A percentile compares a stretch with the other conserved stretches of the same genome.
phyloP scores from a whole-genome alignment of 1,140 invertebrate species.

The Drosophila subobscura region DNA sequence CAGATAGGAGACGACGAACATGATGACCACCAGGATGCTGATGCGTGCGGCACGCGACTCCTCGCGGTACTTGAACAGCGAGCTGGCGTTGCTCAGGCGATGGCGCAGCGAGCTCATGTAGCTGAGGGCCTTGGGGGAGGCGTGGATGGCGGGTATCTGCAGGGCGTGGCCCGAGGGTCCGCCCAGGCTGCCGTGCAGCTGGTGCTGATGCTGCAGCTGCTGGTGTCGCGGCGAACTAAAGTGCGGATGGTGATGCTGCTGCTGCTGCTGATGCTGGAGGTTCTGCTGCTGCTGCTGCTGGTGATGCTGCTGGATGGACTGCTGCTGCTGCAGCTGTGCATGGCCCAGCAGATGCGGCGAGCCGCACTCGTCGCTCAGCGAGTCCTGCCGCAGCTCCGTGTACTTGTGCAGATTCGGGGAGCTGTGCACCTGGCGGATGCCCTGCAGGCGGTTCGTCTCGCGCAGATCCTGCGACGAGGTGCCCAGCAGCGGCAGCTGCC shows the following conservation, averaged over 20 bases:
- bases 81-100: slow-evolving; percentile 92
- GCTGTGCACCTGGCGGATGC: slow-evolving; percentile 81
- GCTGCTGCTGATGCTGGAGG: slow-evolving; percentile 51
- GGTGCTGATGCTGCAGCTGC: slow-evolving; percentile 1
- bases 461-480: slow-evolving; percentile 72
- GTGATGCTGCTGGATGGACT: slow-evolving; percentile 42
- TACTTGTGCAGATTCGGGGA: slow-evolving; percentile 81
- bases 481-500: slow-evolving; percentile 69
- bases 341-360: slow-evolving; percentile 72
- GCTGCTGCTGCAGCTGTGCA: slow-evolving; percentile 55
- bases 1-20: slow-evolving; percentile 89
- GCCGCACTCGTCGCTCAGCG: slow-evolving; percentile 43
- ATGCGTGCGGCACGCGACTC: slow-evolving; percentile 92
- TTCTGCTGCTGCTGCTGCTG: slow-evolving; percentile 38
- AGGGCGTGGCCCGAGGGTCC: slow-evolving; percentile 52
- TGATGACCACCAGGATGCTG: slow-evolving; percentile 88
- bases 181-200: slow-evolving; percentile 14
- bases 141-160: slow-evolving; percentile 78
- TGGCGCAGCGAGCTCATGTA: slow-evolving; percentile 89
- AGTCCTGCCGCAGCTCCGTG: slow-evolving; percentile 58
- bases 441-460: slow-evolving; percentile 59
- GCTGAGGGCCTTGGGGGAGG: slow-evolving; percentile 79
- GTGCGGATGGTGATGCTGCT: slow-evolving; percentile 48
- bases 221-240: slow-evolving; percentile 42
- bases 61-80: slow-evolving; percentile 91